phyloP scores from a whole-genome alignment of 2,888 invertebrate species.

The Brenthis daphne region DNA sequence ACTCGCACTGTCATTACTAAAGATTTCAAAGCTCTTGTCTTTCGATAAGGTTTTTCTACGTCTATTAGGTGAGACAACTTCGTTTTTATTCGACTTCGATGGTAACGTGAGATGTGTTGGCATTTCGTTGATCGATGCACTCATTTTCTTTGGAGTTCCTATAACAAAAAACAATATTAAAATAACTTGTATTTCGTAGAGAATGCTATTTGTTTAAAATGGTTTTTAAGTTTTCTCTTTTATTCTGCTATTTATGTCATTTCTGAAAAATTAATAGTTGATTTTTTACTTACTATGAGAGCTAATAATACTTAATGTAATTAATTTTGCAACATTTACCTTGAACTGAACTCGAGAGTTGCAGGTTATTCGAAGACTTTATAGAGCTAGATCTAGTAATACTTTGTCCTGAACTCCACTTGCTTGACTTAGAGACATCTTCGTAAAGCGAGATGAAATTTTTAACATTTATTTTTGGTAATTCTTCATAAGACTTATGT shows the following conservation, averaged over 20 bases:
- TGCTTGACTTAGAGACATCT: constrained; percentile 61
- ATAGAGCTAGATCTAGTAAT: constrained; percentile 46
- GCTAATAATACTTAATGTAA: too few species aligned
- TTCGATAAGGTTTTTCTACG: constrained; percentile 23
- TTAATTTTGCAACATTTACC: constrained; percentile 47
- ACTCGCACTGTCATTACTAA: constrained; percentile 43
- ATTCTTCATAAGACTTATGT: constrained; percentile 72
- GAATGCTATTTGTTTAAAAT: not conserved
- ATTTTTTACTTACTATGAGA: not conserved
- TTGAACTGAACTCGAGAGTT: constrained; percentile 58
- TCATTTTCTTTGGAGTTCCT: constrained; percentile 40
- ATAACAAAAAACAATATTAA: constrained; percentile 28
- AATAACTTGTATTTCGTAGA: not conserved
- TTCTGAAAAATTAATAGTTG: not conserved
- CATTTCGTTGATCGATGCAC: constrained; percentile 18
- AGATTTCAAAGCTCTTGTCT: constrained; percentile 47
- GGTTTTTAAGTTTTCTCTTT: not conserved
- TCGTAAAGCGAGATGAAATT: constrained; percentile 72
- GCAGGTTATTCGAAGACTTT: constrained; percentile 49
- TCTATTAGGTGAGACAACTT: constrained; percentile 4
- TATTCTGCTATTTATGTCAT: not conserved
- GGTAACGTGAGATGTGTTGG: constrained; percentile 2
- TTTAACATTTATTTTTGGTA: constrained; percentile 73
- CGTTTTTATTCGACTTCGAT: constrained; percentile 6
- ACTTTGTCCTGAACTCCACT: constrained; percentile 31